Evolutionary conservation across 2,888 invertebrate genomes (phyloP).

Genomic region (Drosophila flavopinicola): DNA sequence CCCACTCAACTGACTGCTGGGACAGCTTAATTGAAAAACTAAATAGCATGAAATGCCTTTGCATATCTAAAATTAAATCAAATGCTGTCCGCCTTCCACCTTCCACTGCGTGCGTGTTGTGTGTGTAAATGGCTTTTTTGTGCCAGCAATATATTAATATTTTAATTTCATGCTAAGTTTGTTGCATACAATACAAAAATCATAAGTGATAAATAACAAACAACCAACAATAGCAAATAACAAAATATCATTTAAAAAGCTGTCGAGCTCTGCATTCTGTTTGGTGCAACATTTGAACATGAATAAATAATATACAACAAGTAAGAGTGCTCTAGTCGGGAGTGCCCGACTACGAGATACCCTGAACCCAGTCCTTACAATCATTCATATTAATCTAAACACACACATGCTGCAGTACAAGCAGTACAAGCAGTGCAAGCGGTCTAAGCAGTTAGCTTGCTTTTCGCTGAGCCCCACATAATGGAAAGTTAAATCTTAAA

Average conservation of each 20-base stretch:
- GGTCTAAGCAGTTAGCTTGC: too few species aligned
- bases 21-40: slow-evolving; percentile 57
- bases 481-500: too few species aligned
- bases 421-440: too few species aligned
- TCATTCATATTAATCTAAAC: too few species aligned
- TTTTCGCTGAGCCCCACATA: too few species aligned
- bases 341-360: too few species aligned
- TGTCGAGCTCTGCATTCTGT: neutral
- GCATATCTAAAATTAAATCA: slow-evolving; percentile 71
- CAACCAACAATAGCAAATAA: slow-evolving; percentile 7
- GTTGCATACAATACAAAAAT: slow-evolving; percentile 8
- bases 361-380: too few species aligned
- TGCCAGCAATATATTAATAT: slow-evolving; percentile 23
- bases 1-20: slow-evolving; percentile 4
- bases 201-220: slow-evolving; percentile 15
- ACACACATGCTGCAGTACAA: too few species aligned
- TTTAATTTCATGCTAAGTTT: slow-evolving; percentile 28
- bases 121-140: neutral
- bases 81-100: neutral
- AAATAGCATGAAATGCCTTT: slow-evolving; percentile 8
- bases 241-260: slow-evolving; percentile 16
- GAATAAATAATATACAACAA: slow-evolving; percentile 21
- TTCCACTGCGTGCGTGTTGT: neutral
- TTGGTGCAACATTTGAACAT: slow-evolving; percentile 5
- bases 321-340: too few species aligned